These are phyloP conservation scores for Chionodraco myersi DNA, from an alignment of 2,113 vertebrate species.

Conservation along the genomic window DNA sequence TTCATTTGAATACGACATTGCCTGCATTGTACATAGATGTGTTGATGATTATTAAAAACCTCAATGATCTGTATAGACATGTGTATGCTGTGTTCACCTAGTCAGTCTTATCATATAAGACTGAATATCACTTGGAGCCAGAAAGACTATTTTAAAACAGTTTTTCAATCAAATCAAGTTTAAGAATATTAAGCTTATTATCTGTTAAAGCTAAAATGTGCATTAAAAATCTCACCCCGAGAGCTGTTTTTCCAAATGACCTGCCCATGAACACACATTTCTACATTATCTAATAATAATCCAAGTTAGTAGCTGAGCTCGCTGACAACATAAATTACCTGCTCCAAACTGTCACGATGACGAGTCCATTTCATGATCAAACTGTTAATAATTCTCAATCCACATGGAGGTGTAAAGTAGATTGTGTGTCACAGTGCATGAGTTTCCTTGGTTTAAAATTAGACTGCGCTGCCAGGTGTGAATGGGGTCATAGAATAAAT, in stretches of 20 bases:
- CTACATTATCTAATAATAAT: neutral
- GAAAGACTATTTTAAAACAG: no score
- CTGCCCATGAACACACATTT: neutral
- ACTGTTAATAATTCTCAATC: neutral
- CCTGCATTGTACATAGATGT: constrained; percentile 87
- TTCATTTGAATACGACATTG: constrained; percentile 72
- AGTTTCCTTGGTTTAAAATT: constrained; percentile 15
- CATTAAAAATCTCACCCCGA: neutral
- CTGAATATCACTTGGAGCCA: no score
- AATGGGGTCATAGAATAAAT: constrained; percentile 11
- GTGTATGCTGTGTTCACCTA: constrained; percentile 13
- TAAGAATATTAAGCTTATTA: no score
- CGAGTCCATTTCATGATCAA: neutral
- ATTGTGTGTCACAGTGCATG: neutral
- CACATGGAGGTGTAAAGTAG: neutral
- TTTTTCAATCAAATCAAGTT: neutral
- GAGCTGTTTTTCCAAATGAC: neutral
- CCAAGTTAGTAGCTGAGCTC: neutral
- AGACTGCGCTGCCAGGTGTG: neutral
- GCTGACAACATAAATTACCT: neutral
- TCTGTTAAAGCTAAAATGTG: neutral
- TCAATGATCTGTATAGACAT: constrained; percentile 64
- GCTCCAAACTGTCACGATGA: neutral
- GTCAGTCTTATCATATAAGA: neutral
- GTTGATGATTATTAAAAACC: constrained; percentile 85